Evolutionary conservation across 2,888 invertebrate species (phyloP).

Genomic region (Cepaea hortensis): DNA sequence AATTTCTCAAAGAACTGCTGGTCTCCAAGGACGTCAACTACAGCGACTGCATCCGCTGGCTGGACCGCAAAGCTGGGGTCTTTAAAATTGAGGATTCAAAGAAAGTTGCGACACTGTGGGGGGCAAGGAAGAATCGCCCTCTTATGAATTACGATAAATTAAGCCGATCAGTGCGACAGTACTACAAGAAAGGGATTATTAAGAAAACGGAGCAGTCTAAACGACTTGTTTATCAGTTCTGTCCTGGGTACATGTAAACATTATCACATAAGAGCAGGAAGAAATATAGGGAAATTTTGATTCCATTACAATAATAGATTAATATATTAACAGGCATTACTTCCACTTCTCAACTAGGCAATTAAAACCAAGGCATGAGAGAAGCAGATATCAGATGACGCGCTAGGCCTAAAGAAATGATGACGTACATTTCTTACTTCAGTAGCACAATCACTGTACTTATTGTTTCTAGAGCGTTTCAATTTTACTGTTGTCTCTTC

Average conservation of each 20-base stretch:
- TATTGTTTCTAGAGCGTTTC: too few relatives aligned
- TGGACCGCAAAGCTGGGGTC: conserved; percentile 89
- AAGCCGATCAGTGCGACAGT: conserved; percentile 53
- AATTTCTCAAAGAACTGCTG: conserved; percentile 96
- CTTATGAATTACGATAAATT: conserved; percentile 99
- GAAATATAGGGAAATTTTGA: neutral
- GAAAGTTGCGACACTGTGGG: conserved; percentile 97
- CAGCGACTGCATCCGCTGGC: conserved; percentile 96
- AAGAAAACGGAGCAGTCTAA: conserved; percentile 99
- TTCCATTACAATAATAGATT: neutral
- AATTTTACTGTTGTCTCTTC: too few relatives aligned
- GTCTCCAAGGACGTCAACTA: conserved; percentile 88
- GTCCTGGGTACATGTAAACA: conserved; percentile 79
- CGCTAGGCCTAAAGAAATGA: too few relatives aligned
- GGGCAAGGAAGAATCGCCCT: conserved; percentile 96
- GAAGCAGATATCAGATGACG: too few relatives aligned
- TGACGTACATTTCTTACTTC: too few relatives aligned
- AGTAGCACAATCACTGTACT: too few relatives aligned
- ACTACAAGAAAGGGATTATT: conserved; percentile 79
- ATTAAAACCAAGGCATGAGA: too few relatives aligned
- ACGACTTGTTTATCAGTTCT: conserved; percentile 98
- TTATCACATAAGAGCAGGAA: neutral
- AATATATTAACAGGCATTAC: too few relatives aligned
- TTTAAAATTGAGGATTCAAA: conserved; percentile 99
- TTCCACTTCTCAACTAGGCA: too few relatives aligned